Conservation (phyloP, 2,888 invertebrate genomes). For the Opisthograptis luteolata region DNA sequence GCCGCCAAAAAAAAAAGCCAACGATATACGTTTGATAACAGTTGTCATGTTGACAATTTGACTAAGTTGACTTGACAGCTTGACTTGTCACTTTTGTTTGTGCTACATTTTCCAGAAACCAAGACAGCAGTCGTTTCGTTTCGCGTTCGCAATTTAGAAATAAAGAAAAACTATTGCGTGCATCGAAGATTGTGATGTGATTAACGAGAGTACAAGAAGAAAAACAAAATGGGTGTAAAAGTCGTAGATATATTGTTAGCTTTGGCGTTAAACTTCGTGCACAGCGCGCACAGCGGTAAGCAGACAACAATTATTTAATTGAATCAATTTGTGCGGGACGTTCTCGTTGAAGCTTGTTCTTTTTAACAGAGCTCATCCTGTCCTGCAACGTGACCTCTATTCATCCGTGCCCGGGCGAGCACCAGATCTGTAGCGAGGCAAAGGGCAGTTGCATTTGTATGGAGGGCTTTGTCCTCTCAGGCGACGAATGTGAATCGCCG, state of each 20-base stretch:
- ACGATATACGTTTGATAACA: too few species aligned
- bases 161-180: conserved; percentile 46
- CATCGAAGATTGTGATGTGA: conserved; percentile 67
- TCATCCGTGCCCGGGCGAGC: conserved; percentile 53
- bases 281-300: conserved; percentile 71
- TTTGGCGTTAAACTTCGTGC: conserved; percentile 64
- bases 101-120: conserved; percentile 48
- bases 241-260: conserved; percentile 59
- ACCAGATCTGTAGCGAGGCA: conserved; percentile 62
- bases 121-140: too few species aligned
- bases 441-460: conserved; percentile 60
- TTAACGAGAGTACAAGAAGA: conserved; percentile 36
- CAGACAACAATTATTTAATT: conserved; percentile 80
- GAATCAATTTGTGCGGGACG: conserved; percentile 74
- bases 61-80: conserved; percentile 35
- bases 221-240: conserved; percentile 60
- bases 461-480: conserved; percentile 54
- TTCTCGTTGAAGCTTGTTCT: conserved; percentile 36
- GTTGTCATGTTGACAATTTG: too few species aligned
- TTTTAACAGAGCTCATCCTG: conserved; percentile 82
- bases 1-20: too few species aligned
- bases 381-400: conserved; percentile 66
- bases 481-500: conserved; percentile 55
- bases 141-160: conserved; percentile 46
- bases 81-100: conserved; percentile 49